Evolutionary conservation across 2,888 invertebrate genomes (phyloP).

Genomic region (Catocala sponsa): DNA sequence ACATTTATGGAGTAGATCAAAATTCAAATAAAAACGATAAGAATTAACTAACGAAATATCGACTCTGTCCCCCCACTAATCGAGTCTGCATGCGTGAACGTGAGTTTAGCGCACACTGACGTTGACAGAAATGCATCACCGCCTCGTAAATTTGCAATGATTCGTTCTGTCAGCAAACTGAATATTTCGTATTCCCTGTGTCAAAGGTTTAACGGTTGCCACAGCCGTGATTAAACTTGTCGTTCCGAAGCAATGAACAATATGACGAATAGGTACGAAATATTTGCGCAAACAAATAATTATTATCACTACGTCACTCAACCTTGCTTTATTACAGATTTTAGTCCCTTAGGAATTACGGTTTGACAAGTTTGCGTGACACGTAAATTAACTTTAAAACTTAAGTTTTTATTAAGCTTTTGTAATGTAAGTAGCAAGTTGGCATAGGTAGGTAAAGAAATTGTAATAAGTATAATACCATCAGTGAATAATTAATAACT

Average conservation of each 20-base stretch:
- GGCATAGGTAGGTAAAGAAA: too few species aligned
- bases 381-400: conserved; percentile 41
- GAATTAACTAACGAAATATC: conserved; percentile 13
- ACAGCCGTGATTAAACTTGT: conserved; percentile 30
- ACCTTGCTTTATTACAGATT: conserved; percentile 21
- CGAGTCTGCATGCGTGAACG: conserved; percentile 23
- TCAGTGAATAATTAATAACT: too few species aligned
- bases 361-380: conserved; percentile 39
- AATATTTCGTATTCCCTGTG: conserved; percentile 18
- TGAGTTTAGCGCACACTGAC: conserved; percentile 35
- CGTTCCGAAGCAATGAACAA: conserved; percentile 24
- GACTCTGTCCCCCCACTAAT: conserved; percentile 38
- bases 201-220: conserved; percentile 9
- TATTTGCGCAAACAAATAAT: conserved; percentile 34
- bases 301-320: conserved; percentile 25
- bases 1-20: too few species aligned
- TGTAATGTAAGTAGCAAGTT: not conserved
- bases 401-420: conserved; percentile 31
- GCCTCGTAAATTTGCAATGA: conserved; percentile 37
- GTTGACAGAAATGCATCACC: conserved; percentile 56
- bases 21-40: too few species aligned
- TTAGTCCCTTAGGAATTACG: conserved; percentile 23
- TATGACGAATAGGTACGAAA: conserved; percentile 16
- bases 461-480: too few species aligned
- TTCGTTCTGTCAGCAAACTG: conserved; percentile 12